Base-by-base conservation (phyloP, 2,888 invertebrate genomes). In the Teinopalpus imperialis region DNA sequence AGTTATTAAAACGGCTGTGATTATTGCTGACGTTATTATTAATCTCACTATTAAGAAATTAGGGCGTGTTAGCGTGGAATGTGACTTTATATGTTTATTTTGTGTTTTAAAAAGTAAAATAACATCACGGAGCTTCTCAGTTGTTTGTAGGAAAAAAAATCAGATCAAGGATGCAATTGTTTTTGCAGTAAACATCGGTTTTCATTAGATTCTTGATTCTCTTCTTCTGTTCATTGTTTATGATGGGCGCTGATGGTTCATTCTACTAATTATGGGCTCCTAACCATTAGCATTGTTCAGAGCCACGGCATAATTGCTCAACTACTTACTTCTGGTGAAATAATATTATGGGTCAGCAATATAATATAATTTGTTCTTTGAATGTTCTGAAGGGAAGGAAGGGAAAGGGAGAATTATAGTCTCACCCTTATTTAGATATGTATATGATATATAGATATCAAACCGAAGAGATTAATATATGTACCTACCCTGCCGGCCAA, bases 81-180 rank as follows among this genome's bases (percentile, higher is more conserved):
- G 40, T 12, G 40, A 31, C 21, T 37, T 23, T 32, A 24, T 1
- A 23, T 31, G 14, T 32, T 40, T 29, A 10, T 40, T 20, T 41
- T 41, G 12, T 41, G 24, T 41, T 41, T 32, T 13, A 35, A 35
- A 35, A 21, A 35, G 12, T 35, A 10, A 36, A 36, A 42, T 32
- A 37, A 43, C 37, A 32, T 20, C 29, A 41, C 32, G 21, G 48
- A 32, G 36, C 13, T 39, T 43, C 9, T 48, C 37, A 44, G 48
- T 41, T 52, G 37, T 13, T 30, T 43, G 42, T 46, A 44, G 8
- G 30, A 53, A 52, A 46, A 56, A 62, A 65, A 77, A 69, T 51
- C 66, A 73, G 80, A 61, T 68, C 78, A 79, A 80, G 78, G 77
- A 69, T 71, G 61, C 54, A 46, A 51, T 56, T 44, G 46, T 41